Conservation (phyloP, 2,113 vertebrate species). For the Anguilla japonica region DNA sequence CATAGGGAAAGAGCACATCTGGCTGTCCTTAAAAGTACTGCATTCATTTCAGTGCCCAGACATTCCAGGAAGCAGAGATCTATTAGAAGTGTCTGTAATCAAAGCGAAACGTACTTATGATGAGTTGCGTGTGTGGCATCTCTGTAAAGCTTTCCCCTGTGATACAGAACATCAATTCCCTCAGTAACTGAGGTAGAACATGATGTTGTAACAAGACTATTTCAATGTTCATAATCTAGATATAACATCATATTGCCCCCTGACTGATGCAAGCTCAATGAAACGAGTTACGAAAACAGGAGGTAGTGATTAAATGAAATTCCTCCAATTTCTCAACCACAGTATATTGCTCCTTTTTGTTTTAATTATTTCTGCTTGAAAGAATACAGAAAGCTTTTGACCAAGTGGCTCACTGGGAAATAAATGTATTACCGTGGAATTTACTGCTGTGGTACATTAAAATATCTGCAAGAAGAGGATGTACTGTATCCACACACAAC, state of each 20-base stretch:
- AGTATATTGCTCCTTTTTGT: background rate
- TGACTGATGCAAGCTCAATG: background rate
- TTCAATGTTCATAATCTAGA: background rate
- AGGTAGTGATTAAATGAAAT: background rate
- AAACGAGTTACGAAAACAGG: constrained; percentile 11
- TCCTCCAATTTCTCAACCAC: background rate
- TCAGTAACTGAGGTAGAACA: background rate
- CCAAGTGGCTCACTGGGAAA: background rate
- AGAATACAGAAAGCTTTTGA: background rate
- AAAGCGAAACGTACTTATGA: background rate
- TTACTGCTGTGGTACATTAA: background rate
- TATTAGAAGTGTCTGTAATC: background rate
- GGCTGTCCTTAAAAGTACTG: background rate
- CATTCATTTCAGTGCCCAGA: background rate
- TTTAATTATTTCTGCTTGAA: constrained; percentile 11
- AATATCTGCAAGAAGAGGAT: background rate
- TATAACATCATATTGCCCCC: background rate
- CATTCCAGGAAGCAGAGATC: background rate
- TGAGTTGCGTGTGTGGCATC: background rate
- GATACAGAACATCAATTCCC: background rate
- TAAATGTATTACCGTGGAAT: background rate
- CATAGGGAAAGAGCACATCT: background rate
- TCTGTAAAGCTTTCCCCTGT: background rate
- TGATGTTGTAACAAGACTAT: background rate
- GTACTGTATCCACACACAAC: background rate